phyloP scores from a whole-genome alignment of 2,888 invertebrate genomes.

The Loripinus fragilis region DNA sequence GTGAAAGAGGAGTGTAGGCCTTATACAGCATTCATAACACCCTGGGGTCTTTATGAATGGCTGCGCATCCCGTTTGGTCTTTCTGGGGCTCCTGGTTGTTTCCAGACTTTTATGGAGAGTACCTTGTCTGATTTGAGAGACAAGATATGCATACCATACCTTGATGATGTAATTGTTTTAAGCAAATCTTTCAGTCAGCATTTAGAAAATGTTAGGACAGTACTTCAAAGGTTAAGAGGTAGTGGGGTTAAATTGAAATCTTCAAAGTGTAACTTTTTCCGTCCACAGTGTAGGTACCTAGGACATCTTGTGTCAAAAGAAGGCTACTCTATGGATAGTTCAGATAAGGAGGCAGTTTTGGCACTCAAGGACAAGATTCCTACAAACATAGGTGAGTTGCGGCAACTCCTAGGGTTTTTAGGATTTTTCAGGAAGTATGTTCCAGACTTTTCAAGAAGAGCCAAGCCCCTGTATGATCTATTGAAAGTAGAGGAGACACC shows the following conservation, averaged over 20 bases:
- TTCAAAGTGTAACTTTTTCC: conserved; percentile 40
- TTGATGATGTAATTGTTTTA: conserved; percentile 38
- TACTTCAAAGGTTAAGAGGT: conserved; percentile 24
- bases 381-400: conserved; percentile 29
- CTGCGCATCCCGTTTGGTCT: conserved; percentile 8
- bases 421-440: conserved; percentile 36
- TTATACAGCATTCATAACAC: conserved; percentile 40
- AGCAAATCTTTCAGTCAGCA: conserved; percentile 26
- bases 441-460: conserved; percentile 26
- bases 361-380: conserved; percentile 30
- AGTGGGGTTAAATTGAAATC: conserved; percentile 49
- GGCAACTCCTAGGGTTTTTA: conserved; percentile 29
- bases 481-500: neutral
- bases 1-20: conserved; percentile 19
- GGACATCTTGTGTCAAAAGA: conserved; percentile 43
- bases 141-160: conserved; percentile 38
- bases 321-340: conserved; percentile 30
- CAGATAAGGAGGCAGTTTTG: conserved; percentile 28
- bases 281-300: conserved; percentile 25
- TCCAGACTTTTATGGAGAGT: conserved; percentile 38
- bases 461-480: conserved; percentile 34
- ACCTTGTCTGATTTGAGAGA: conserved; percentile 33
- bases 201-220: conserved; percentile 30
- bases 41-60: conserved; percentile 52
- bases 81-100: conserved; percentile 4